Evolutionary conservation across 1,140 invertebrate genomes (phyloP).

Genomic region (Chironomus tepperi): DNA sequence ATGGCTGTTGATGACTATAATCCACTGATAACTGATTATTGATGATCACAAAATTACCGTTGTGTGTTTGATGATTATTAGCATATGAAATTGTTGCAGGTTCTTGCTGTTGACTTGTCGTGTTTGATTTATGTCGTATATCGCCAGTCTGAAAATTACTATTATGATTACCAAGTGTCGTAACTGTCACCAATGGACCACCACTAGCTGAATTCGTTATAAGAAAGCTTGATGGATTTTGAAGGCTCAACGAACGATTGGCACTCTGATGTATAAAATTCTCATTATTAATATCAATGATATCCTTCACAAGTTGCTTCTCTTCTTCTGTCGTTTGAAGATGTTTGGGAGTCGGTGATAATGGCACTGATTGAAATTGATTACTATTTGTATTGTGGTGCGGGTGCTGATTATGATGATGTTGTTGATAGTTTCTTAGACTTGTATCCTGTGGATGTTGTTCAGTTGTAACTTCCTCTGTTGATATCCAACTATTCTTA

Average conservation of each 20-base stretch:
- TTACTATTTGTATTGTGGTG: background rate
- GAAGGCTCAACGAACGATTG: background rate
- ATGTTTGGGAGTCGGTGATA: slow-evolving; percentile 10
- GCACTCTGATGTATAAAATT: slow-evolving; percentile 13
- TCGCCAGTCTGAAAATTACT: slow-evolving; percentile 4
- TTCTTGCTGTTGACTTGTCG: background rate
- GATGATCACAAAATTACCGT: slow-evolving; percentile 21
- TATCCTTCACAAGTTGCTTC: background rate
- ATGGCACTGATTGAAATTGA: slow-evolving; percentile 26
- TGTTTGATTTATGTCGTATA: background rate
- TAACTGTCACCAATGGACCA: background rate
- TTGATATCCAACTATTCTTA: slow-evolving; percentile 25
- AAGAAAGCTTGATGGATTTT: background rate
- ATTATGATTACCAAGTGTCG: slow-evolving; percentile 18
- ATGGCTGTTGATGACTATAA: background rate
- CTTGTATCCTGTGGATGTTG: slow-evolving; percentile 26
- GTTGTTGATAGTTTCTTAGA: slow-evolving; percentile 29
- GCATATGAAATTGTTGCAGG: background rate
- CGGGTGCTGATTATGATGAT: background rate
- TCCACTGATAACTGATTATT: slow-evolving; percentile 8
- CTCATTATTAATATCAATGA: slow-evolving; percentile 19
- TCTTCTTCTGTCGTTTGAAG: slow-evolving; percentile 13
- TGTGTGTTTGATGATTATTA: background rate
- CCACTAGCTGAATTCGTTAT: background rate
- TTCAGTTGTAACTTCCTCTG: background rate